These are phyloP conservation scores for Ricordea florida DNA, from an alignment of 92 coral and sea anemone genomes.

Conservation along the genomic window DNA sequence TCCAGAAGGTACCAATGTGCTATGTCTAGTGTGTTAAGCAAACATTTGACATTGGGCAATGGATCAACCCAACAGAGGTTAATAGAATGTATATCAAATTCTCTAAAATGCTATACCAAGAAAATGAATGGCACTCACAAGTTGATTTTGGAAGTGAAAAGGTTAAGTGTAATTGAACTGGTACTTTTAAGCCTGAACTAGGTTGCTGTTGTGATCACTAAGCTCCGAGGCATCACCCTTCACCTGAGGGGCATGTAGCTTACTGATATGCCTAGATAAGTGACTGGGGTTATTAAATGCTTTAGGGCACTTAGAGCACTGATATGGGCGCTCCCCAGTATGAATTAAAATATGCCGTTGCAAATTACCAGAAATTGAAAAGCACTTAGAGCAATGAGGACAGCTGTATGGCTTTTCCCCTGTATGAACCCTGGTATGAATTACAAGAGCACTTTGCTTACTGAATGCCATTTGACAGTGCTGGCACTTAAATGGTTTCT, in stretches of 20 bases:
- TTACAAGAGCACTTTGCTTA: conserved; percentile 90
- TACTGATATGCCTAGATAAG: conserved; percentile 87
- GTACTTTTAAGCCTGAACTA: no score
- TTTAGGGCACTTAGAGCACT: conserved; percentile 89
- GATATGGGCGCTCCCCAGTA: conserved; percentile 94
- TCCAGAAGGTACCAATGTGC: no score
- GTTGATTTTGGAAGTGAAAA: no score
- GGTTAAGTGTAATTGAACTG: no score
- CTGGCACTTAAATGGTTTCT: conserved; percentile 93
- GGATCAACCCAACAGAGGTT: no score
- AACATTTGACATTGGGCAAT: no score
- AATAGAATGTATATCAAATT: no score
- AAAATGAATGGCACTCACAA: no score
- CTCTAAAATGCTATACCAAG: no score
- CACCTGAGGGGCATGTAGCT: conserved; percentile 83
- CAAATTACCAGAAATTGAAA: conserved; percentile 92
- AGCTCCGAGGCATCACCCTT: no score
- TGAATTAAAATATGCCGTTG: conserved; percentile 93
- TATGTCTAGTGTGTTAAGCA: no score
- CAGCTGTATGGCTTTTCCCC: conserved; percentile 95
- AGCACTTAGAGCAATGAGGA: conserved; percentile 84
- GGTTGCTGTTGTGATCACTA: no score
- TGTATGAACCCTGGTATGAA: conserved; percentile 95
- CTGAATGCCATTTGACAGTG: conserved; percentile 96
- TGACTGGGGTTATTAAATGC: conserved; percentile 97